A percentile compares a stretch with the other conserved stretches of the same genome.
These are phyloP conservation scores for Balearica regulorum DNA, from an alignment of 2,797 vertebrate species.

Conservation along the genomic window DNA sequence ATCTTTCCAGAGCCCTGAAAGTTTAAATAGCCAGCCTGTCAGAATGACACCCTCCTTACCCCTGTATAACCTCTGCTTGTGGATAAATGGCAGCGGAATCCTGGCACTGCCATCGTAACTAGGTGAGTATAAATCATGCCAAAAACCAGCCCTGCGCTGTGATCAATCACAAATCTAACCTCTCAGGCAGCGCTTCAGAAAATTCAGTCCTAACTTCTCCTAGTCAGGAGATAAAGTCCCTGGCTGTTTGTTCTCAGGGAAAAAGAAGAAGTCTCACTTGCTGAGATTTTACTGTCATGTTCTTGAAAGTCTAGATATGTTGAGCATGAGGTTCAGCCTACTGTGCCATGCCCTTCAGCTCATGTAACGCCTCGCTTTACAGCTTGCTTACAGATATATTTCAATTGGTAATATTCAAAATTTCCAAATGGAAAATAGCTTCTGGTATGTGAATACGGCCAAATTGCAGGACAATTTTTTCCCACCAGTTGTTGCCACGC, in stretches of 20 bases:
- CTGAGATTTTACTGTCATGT: neutral
- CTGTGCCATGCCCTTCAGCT: neutral
- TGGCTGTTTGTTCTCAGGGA: neutral
- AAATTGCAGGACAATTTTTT: constrained; percentile 44
- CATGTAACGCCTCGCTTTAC: neutral
- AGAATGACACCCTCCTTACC: neutral
- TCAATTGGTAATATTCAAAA: constrained; percentile 9
- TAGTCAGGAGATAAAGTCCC: neutral
- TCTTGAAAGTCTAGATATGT: neutral
- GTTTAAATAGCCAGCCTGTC: neutral
- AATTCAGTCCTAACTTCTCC: neutral
- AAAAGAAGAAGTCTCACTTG: neutral
- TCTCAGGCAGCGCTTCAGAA: neutral
- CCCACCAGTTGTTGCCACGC: constrained; percentile 6
- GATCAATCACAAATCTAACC: neutral
- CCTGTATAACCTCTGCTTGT: neutral
- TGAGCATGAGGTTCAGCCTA: neutral
- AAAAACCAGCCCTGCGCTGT: neutral
- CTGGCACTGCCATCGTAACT: neutral
- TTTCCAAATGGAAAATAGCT: constrained; percentile 66
- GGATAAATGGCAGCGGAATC: neutral
- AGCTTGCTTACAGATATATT: neutral
- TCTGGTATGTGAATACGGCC: constrained; percentile 22
- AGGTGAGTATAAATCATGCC: neutral
- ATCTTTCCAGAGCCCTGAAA: neutral